Conservation (phyloP, 1,140 invertebrate species). For the Listronotus oregonensis region DNA sequence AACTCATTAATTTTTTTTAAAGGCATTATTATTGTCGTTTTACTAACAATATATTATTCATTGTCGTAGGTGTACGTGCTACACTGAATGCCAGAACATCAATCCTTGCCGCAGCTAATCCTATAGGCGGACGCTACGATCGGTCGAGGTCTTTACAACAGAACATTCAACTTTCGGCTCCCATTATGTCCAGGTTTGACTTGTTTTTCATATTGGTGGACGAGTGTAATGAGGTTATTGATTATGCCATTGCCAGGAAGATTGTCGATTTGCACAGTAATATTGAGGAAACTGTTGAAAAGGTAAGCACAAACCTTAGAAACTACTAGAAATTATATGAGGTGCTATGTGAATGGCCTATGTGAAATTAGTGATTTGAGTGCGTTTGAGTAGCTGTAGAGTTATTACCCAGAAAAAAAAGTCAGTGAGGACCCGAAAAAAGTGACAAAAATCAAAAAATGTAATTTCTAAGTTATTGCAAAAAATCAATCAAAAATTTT, state of each 20-base stretch:
- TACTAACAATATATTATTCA: too few relatives aligned
- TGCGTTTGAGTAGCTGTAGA: too few relatives aligned
- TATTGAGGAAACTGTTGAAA: constrained; percentile 72
- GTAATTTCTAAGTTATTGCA: too few relatives aligned
- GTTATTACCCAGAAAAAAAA: too few relatives aligned
- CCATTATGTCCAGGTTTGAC: constrained; percentile 99
- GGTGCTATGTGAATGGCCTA: neutral
- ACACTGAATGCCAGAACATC: constrained; percentile 97
- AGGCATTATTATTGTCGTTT: too few relatives aligned
- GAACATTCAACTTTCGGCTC: constrained; percentile 91
- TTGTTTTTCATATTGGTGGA: constrained; percentile 98
- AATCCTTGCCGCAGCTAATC: constrained; percentile 98
- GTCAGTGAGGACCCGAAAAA: too few relatives aligned
- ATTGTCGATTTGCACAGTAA: constrained; percentile 95
- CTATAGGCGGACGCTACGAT: constrained; percentile 96
- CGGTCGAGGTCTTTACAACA: constrained; percentile 92
- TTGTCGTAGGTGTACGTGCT: constrained; percentile 90
- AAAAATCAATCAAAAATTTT: too few relatives aligned
- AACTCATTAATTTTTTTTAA: too few relatives aligned
- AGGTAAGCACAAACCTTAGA: constrained; percentile 2
- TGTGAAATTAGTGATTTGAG: too few relatives aligned
- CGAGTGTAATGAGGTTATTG: constrained; percentile 92
- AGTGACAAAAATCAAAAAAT: too few relatives aligned
- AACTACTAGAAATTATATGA: neutral
- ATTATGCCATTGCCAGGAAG: constrained; percentile 94